phyloP scores from a whole-genome alignment of 2,797 vertebrate species.

The Coregonus suidteri region DNA sequence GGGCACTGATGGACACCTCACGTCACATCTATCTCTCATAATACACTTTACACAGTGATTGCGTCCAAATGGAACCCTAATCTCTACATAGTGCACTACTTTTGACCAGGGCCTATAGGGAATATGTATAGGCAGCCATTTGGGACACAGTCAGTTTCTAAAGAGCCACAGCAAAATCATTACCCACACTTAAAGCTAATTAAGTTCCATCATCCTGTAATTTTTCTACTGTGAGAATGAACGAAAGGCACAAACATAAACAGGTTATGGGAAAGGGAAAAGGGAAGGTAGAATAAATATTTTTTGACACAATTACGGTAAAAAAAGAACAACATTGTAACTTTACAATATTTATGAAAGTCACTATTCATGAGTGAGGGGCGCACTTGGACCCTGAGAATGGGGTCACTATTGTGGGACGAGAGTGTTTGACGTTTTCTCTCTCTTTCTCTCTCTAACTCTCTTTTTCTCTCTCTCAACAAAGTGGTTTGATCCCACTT shows the following conservation, averaged over 20 bases:
- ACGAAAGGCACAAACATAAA: not conserved
- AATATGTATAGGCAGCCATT: too few species aligned
- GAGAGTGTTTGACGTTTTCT: not conserved
- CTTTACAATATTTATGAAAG: not conserved
- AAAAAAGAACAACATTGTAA: not conserved
- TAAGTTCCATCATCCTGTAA: not conserved
- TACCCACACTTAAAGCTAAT: constrained; percentile 24
- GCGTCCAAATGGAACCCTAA: too few species aligned
- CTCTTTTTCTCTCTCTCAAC: not conserved
- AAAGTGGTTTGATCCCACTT: constrained; percentile 25
- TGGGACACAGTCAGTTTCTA: too few species aligned
- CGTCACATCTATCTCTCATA: not conserved
- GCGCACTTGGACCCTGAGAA: not conserved
- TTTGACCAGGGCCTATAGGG: too few species aligned
- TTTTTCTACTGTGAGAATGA: not conserved
- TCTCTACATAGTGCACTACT: too few species aligned
- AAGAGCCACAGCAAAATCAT: constrained; percentile 1
- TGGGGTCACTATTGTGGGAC: not conserved
- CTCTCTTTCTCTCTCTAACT: not conserved
- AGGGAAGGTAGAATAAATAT: not conserved
- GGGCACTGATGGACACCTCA: not conserved
- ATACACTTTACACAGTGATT: too few species aligned
- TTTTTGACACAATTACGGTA: not conserved
- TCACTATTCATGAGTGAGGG: constrained; percentile 10
- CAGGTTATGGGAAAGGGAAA: too few species aligned